phyloP scores from a whole-genome alignment of 92 coral and sea anemone genomes.

The Phymanthus crucifer region DNA sequence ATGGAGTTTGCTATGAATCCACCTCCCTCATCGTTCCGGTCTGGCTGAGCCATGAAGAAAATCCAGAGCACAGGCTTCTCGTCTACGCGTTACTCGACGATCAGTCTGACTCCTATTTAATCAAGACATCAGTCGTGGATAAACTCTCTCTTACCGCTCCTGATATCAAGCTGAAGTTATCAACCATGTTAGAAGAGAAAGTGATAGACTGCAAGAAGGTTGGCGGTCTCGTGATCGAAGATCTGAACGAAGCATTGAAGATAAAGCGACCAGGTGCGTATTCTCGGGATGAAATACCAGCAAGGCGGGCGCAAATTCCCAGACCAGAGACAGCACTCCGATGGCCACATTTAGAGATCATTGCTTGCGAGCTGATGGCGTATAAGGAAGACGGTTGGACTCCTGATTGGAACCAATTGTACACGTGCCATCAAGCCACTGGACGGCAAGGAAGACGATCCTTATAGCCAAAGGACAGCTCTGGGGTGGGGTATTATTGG shows the following conservation, averaged over 20 bases:
- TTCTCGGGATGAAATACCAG: constrained; percentile 35
- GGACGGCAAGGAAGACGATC: constrained; percentile 35
- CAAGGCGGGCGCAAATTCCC: constrained; percentile 41
- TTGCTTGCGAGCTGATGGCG: constrained; percentile 42
- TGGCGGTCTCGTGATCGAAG: constrained; percentile 19
- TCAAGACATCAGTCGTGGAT: constrained; percentile 19
- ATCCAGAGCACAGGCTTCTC: constrained; percentile 2
- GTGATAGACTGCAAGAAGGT: constrained; percentile 24
- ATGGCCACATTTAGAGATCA: constrained; percentile 29
- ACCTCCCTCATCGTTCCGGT: constrained; percentile 45
- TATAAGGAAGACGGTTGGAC: constrained; percentile 30
- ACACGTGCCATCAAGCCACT: constrained; percentile 37
- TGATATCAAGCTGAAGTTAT: constrained; percentile 24
- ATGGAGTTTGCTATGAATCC: not conserved
- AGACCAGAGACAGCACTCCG: constrained; percentile 46
- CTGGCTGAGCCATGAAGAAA: constrained; percentile 28
- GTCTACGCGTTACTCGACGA: constrained; percentile 49
- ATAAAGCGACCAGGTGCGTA: constrained; percentile 32
- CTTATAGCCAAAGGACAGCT: constrained; percentile 32
- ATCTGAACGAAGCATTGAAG: constrained; percentile 17
- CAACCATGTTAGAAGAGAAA: constrained; percentile 30
- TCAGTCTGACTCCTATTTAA: constrained; percentile 33
- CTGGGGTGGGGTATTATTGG: constrained; percentile 53
- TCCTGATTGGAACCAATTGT: constrained; percentile 42
- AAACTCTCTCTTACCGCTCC: constrained; percentile 17